A percentile compares a stretch with the other conserved stretches of the same genome.
phyloP scores from a whole-genome alignment of 2,888 invertebrate genomes.

The Meganola albula region DNA sequence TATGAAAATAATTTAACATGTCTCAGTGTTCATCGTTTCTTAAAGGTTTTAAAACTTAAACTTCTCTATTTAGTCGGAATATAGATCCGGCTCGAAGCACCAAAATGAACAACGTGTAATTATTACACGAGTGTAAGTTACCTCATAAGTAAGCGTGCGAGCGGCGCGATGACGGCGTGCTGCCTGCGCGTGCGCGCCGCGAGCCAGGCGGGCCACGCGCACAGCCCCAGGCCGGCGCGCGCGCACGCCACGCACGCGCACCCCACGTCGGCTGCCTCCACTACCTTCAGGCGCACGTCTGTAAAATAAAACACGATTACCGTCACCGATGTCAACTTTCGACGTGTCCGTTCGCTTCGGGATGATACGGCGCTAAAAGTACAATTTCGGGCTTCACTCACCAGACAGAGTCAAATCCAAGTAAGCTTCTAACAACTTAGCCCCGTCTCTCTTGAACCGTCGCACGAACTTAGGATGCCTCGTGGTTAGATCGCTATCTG shows the following conservation, averaged over 20 bases:
- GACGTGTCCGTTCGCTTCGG: background rate
- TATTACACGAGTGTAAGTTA: no score
- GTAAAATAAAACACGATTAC: slow-evolving; percentile 8
- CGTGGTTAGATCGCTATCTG: slow-evolving; percentile 56
- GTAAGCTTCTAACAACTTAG: slow-evolving; percentile 54
- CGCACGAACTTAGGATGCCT: slow-evolving; percentile 61
- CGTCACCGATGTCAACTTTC: background rate
- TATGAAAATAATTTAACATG: no score
- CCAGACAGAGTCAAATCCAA: slow-evolving; percentile 65
- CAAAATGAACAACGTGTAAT: no score
- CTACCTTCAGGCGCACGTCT: slow-evolving; percentile 64
- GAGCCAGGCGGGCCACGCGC: slow-evolving; percentile 60
- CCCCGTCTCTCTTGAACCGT: slow-evolving; percentile 57
- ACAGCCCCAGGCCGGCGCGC: slow-evolving; percentile 56
- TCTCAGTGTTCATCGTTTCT: no score
- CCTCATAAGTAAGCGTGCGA: slow-evolving; percentile 56
- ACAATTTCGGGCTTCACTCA: slow-evolving; percentile 36
- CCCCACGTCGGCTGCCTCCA: slow-evolving; percentile 58
- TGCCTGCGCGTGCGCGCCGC: slow-evolving; percentile 35
- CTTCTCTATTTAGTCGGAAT: no score
- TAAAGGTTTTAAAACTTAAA: no score
- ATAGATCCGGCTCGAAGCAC: no score
- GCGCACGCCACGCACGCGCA: slow-evolving; percentile 69
- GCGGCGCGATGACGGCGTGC: slow-evolving; percentile 44
- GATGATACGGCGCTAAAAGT: no score